These are phyloP conservation scores for Meda fulgida DNA, from an alignment of 2,797 vertebrate species.

Conservation along the genomic window DNA sequence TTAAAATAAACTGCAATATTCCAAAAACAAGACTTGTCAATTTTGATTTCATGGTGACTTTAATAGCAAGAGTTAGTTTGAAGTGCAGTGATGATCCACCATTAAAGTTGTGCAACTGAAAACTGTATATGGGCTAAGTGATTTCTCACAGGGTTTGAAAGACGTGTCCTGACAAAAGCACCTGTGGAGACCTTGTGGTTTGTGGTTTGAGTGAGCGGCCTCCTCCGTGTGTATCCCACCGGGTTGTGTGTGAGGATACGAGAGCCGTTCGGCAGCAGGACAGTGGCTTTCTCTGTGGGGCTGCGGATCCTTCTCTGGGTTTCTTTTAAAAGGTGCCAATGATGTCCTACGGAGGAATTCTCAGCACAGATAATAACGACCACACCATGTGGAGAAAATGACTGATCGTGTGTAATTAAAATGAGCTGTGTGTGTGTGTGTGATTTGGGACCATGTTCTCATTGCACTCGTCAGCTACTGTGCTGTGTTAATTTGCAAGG, in stretches of 20 bases:
- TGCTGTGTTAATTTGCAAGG: constrained; percentile 38
- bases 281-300: constrained; percentile 73
- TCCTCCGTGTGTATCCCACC: constrained; percentile 43
- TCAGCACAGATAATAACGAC: constrained; percentile 49
- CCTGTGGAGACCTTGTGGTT: constrained; percentile 63
- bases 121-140: constrained; percentile 66
- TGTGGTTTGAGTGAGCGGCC: constrained; percentile 45
- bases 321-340: constrained; percentile 69
- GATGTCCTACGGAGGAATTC: constrained; percentile 70
- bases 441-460: constrained; percentile 18
- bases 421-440: constrained; percentile 25
- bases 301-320: constrained; percentile 73
- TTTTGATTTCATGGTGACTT: background rate
- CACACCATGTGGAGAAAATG: constrained; percentile 40
- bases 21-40: background rate
- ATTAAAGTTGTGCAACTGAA: background rate
- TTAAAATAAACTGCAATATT: background rate
- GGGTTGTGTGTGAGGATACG: constrained; percentile 75
- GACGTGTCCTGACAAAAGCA: constrained; percentile 35
- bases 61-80: background rate
- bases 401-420: constrained; percentile 50
- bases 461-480: background rate
- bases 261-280: constrained; percentile 41
- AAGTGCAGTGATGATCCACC: background rate
- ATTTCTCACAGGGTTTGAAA: constrained; percentile 22